A percentile compares a stretch with the other conserved stretches of the same genome.
Evolutionary conservation across 2,113 vertebrate genomes (phyloP).

Genomic region (Phyllopteryx taeniolatus): DNA sequence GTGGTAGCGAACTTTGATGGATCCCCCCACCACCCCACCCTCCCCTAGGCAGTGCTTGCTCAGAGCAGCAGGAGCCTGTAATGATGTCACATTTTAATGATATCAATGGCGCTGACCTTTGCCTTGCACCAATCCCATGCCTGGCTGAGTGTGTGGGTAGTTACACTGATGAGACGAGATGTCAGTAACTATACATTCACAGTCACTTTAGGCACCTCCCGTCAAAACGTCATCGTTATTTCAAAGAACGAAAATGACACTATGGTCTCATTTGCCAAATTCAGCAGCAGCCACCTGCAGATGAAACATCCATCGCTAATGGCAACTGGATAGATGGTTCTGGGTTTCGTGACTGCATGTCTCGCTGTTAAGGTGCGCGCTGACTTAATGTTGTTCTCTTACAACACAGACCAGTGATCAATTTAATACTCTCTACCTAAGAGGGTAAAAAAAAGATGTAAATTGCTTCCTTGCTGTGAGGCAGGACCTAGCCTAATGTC

Average conservation of each 20-base stretch:
- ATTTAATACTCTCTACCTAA: constrained; percentile 43
- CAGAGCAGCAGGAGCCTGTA: constrained; percentile 55
- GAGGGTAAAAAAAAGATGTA: constrained; percentile 33
- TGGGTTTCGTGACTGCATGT: constrained; percentile 3
- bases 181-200: constrained; percentile 6
- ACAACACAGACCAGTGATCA: constrained; percentile 20
- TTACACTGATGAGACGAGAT: constrained; percentile 21
- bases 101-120: constrained; percentile 64
- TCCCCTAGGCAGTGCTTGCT: constrained; percentile 33
- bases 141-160: constrained; percentile 38
- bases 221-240: constrained; percentile 9
- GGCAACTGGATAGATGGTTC: constrained; percentile 51
- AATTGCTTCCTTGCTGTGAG: constrained; percentile 53
- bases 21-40: constrained; percentile 42
- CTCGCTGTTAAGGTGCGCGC: constrained; percentile 40
- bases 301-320: constrained; percentile 52
- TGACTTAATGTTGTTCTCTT: constrained; percentile 21
- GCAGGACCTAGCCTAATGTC: constrained; percentile 39
- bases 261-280: constrained; percentile 54
- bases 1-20: constrained; percentile 25
- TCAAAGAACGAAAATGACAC: constrained; percentile 30
- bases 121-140: constrained; percentile 60
- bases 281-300: constrained; percentile 27
- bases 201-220: background rate
- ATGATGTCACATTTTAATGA: constrained; percentile 70